phyloP scores from a whole-genome alignment of 2,113 vertebrate genomes.

The Polyodon spathula region DNA sequence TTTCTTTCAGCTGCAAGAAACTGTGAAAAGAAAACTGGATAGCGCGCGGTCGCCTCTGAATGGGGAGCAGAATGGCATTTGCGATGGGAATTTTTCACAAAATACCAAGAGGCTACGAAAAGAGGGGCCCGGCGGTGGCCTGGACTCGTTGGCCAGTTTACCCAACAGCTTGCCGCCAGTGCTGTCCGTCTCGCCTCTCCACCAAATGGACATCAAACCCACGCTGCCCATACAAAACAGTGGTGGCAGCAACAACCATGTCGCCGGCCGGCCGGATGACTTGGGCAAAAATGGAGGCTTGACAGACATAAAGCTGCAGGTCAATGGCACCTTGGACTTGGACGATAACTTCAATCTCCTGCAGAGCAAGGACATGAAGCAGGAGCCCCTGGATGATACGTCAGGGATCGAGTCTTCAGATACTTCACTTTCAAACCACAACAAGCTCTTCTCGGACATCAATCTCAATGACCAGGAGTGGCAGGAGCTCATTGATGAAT shows the following conservation, averaged over 20 bases:
- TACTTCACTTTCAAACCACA: conserved; percentile 91
- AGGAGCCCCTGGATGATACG: conserved; percentile 83
- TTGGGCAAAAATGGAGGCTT: conserved; percentile 78
- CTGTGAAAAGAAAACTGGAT: conserved; percentile 94
- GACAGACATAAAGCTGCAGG: conserved; percentile 72
- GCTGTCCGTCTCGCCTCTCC: conserved; percentile 82
- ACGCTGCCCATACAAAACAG: conserved; percentile 62
- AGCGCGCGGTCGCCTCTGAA: conserved; percentile 89
- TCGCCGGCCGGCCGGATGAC: conserved; percentile 59
- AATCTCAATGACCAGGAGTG: conserved; percentile 97
- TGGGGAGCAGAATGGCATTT: conserved; percentile 90
- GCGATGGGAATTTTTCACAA: conserved; percentile 84
- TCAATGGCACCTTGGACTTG: conserved; percentile 77
- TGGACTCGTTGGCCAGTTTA: conserved; percentile 71
- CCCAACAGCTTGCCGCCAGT: conserved; percentile 63
- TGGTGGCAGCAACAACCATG: conserved; percentile 51
- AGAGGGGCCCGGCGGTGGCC: conserved; percentile 57
- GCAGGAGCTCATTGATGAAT: conserved; percentile 93
- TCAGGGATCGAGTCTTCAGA: conserved; percentile 84
- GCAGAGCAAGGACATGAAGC: conserved; percentile 80
- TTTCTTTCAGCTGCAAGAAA: conserved; percentile 84
- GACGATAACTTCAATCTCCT: conserved; percentile 81
- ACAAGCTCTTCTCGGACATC: conserved; percentile 96
- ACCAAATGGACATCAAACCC: conserved; percentile 92
- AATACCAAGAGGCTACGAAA: conserved; percentile 79